Percentiles rank a stretch among this genome's conserved stretches.
Conservation (phyloP, 2,888 invertebrate genomes). For the Pollenia griseotomentosa region DNA sequence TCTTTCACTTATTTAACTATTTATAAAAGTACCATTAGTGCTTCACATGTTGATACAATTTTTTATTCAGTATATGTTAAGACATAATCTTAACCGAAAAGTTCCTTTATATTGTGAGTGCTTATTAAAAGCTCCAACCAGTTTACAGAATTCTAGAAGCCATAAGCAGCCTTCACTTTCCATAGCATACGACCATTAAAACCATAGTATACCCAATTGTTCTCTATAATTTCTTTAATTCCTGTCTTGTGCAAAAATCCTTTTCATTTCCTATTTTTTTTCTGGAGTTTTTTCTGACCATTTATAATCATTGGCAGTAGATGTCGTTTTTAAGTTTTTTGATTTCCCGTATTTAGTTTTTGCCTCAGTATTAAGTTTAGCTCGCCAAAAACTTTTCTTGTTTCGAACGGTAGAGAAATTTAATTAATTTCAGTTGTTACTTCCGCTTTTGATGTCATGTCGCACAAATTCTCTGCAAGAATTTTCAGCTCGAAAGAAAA, state of each 20-base stretch:
- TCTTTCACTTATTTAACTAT: too few species aligned
- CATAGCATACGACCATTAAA: too few species aligned
- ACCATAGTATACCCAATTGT: too few species aligned
- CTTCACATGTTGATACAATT: too few species aligned
- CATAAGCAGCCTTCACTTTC: too few species aligned
- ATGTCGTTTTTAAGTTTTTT: slow-evolving; percentile 51
- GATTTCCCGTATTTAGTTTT: slow-evolving; percentile 6
- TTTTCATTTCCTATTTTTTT: too few species aligned
- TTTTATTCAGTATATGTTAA: too few species aligned
- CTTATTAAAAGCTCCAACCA: too few species aligned
- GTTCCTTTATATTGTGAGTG: too few species aligned
- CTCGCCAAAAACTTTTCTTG: slow-evolving; percentile 60
- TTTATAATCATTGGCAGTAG: slow-evolving; percentile 65
- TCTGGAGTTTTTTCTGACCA: slow-evolving; percentile 28
- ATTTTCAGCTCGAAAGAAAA: slow-evolving; percentile 32
- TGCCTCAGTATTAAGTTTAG: background rate
- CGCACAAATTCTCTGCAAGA: slow-evolving; percentile 54
- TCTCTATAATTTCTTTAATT: background rate
- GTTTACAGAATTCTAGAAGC: too few species aligned
- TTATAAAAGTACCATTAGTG: too few species aligned
- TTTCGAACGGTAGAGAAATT: slow-evolving; percentile 70
- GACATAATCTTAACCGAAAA: too few species aligned
- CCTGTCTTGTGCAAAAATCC: background rate
- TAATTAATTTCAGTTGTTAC: slow-evolving; percentile 75
- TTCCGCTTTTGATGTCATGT: slow-evolving; percentile 73